These are phyloP conservation scores for Platichthys stellatus DNA, from an alignment of 2,113 vertebrate genomes.

Conservation along the genomic window DNA sequence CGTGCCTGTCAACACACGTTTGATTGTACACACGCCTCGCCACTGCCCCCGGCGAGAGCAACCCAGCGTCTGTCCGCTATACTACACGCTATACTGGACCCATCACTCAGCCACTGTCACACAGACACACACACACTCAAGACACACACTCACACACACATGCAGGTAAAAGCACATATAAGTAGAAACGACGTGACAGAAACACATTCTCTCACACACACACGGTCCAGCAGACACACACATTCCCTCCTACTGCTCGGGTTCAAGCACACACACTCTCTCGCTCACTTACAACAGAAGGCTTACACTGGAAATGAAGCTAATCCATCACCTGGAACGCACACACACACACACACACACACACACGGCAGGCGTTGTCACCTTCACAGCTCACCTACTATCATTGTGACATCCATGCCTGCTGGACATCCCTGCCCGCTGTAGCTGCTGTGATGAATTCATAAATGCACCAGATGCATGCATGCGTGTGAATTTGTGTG, in stretches of 20 bases:
- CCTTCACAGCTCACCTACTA: conserved; percentile 80
- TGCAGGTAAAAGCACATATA: conserved; percentile 56
- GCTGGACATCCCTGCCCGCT: conserved; percentile 60
- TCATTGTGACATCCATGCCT: conserved; percentile 71
- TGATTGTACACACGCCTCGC: conserved; percentile 75
- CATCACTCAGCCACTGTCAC: conserved; percentile 72
- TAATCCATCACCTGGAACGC: conserved; percentile 81
- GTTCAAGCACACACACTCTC: conserved; percentile 62
- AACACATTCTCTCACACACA: conserved; percentile 52
- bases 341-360: conserved; percentile 54
- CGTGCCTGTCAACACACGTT: conserved; percentile 74
- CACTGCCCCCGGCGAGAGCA: conserved; percentile 62
- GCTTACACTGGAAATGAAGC: conserved; percentile 84
- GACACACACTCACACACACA: conserved; percentile 47
- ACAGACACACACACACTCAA: conserved; percentile 52
- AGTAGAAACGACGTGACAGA: conserved; percentile 59
- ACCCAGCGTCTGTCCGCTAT: conserved; percentile 57
- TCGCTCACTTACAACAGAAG: conserved; percentile 72
- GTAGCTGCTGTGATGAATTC: conserved; percentile 56
- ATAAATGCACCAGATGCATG: conserved; percentile 34
- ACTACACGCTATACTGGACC: conserved; percentile 62
- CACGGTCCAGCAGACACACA: conserved; percentile 71
- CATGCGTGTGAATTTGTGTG: conserved; percentile 3
- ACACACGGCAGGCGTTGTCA: conserved; percentile 59
- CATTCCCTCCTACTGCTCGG: conserved; percentile 58